Conservation (phyloP, 2,797 vertebrate genomes). For the Rhincodon typus region DNA sequence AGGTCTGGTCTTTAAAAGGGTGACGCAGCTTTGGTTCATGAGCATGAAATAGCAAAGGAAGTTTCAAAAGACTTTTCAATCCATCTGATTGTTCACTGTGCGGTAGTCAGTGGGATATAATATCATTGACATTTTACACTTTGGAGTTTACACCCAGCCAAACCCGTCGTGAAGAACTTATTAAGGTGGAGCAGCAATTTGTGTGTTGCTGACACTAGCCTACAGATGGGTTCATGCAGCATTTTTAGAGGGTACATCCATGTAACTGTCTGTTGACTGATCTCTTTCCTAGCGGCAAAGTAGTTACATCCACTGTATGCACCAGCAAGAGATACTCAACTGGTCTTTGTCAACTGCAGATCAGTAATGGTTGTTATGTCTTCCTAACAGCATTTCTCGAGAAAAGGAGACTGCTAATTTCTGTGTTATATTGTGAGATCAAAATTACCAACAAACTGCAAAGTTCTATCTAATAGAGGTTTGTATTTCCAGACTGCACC, state of each 20-base stretch:
- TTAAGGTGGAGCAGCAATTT: neutral
- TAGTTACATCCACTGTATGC: neutral
- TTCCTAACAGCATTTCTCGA: too few species aligned
- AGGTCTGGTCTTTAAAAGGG: neutral
- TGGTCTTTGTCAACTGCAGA: neutral
- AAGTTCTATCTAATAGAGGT: neutral
- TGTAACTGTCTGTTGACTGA: neutral
- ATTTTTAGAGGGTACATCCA: neutral
- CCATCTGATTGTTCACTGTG: neutral
- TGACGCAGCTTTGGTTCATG: neutral
- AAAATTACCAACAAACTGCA: neutral
- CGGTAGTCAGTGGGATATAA: neutral
- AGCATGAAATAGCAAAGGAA: neutral
- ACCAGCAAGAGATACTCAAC: neutral
- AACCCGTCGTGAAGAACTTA: neutral
- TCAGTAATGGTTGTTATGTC: too few species aligned
- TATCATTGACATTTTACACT: neutral
- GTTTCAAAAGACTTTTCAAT: neutral
- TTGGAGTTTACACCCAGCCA: neutral
- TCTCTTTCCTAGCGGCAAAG: neutral
- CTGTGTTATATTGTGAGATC: neutral
- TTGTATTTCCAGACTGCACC: slow-evolving; percentile 2
- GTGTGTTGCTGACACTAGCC: neutral
- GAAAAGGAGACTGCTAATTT: too few species aligned
- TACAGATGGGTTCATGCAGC: neutral